Evolutionary conservation across 2,888 invertebrate genomes (phyloP).

Genomic region (Epiblema foenella): DNA sequence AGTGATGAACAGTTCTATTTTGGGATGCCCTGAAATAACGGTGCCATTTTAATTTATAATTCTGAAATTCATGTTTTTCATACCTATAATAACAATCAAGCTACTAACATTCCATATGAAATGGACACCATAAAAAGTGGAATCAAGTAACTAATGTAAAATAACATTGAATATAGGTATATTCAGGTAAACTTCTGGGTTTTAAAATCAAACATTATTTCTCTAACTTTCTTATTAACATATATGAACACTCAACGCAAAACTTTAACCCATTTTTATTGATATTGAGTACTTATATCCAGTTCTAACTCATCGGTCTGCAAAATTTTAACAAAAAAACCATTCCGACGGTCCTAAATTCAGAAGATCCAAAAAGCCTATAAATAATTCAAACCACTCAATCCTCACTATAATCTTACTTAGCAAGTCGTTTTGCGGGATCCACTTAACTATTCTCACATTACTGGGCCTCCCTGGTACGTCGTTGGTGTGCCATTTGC

Average conservation of each 20-base stretch:
- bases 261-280: background rate
- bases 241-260: no score
- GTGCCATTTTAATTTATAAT: no score
- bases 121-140: no score
- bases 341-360: slow-evolving; percentile 7
- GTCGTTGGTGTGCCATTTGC: slow-evolving; percentile 45
- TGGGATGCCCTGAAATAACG: slow-evolving; percentile 40
- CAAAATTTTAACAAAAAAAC: background rate
- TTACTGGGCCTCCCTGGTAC: slow-evolving; percentile 44
- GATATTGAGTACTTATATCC: background rate
- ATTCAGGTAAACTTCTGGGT: no score
- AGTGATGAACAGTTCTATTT: slow-evolving; percentile 42
- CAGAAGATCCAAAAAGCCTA: slow-evolving; percentile 25
- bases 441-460: slow-evolving; percentile 45
- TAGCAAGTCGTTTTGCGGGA: slow-evolving; percentile 47
- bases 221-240: no score
- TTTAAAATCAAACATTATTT: no score
- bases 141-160: no score
- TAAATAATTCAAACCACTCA: slow-evolving; percentile 38
- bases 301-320: background rate
- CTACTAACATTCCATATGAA: no score
- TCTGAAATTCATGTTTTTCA: no score
- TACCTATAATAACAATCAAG: no score
- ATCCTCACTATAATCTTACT: slow-evolving; percentile 44
- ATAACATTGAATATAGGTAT: no score